A percentile compares a stretch with the other conserved stretches of the same genome.
Conservation (phyloP, 1,140 invertebrate genomes). For the Caenorhabditis tropicalis region DNA sequence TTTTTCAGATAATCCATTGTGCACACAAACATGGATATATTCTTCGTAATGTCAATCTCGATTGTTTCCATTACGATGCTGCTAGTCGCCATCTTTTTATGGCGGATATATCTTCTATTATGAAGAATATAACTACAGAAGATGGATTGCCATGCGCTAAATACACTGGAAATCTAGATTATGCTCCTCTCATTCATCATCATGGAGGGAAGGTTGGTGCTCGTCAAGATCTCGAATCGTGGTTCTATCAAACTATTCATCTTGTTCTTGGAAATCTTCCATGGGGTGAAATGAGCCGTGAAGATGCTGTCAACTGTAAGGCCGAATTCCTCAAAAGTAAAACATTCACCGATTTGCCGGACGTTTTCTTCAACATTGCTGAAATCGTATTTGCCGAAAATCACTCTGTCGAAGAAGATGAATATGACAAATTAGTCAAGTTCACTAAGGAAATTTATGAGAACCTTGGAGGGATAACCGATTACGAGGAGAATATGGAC, state of each 20-base stretch:
- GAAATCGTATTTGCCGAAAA: constrained; percentile 25
- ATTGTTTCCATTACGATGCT: constrained; percentile 45
- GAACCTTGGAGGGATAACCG: constrained; percentile 42
- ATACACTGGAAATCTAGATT: background rate
- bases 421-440: background rate
- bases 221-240: constrained; percentile 40
- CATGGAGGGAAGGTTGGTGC: background rate
- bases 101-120: constrained; percentile 44
- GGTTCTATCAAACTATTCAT: constrained; percentile 39
- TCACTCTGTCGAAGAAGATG: background rate
- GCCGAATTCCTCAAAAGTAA: background rate
- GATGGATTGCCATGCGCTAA: constrained; percentile 25
- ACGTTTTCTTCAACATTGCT: constrained; percentile 31
- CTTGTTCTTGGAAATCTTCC: constrained; percentile 46
- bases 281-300: background rate
- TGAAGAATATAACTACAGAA: background rate
- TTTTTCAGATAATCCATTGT: constrained; percentile 35
- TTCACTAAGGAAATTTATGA: constrained; percentile 46
- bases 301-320: constrained; percentile 3
- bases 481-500: constrained; percentile 53
- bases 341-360: constrained; percentile 1
- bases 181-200: background rate
- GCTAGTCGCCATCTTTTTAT: constrained; percentile 53
- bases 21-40: constrained; percentile 47
- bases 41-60: constrained; percentile 27